A percentile compares a stretch with the other conserved stretches of the same genome.
Conservation (phyloP, 1,140 invertebrate species). For the Gryon sp. region DNA sequence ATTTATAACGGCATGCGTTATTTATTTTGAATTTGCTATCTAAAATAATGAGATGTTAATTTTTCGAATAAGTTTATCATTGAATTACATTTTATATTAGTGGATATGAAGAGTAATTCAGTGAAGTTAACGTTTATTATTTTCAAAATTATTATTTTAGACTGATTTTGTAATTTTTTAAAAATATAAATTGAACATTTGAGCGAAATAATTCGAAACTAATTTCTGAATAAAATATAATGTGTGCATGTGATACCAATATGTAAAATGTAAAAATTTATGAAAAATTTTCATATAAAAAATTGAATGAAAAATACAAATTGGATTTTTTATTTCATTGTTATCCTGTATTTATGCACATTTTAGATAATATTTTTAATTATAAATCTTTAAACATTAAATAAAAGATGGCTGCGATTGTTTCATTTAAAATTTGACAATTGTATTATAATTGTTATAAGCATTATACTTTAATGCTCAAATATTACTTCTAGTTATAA, state of each 20-base stretch:
- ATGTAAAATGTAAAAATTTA: slow-evolving; percentile 35
- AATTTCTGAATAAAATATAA: neutral
- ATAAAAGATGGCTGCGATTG: no score
- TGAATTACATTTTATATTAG: neutral
- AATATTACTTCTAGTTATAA: no score
- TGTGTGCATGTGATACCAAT: slow-evolving; percentile 30
- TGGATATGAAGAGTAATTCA: neutral
- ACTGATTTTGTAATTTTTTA: no score
- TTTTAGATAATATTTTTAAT: no score
- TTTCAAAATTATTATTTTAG: no score
- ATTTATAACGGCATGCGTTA: slow-evolving; percentile 15
- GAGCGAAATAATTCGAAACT: neutral
- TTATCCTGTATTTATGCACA: neutral
- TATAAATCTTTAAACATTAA: no score
- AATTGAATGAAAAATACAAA: slow-evolving; percentile 9
- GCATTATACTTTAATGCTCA: no score
- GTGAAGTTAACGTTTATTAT: no score
- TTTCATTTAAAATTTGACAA: no score
- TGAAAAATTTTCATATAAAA: slow-evolving; percentile 39
- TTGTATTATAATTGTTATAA: no score
- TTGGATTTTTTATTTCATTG: slow-evolving; percentile 2
- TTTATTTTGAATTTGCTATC: slow-evolving; percentile 12
- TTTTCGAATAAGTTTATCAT: neutral
- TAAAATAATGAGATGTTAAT: neutral
- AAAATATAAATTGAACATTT: no score